phyloP scores from a whole-genome alignment of 2,888 invertebrate genomes.

The Andrena fulva region DNA sequence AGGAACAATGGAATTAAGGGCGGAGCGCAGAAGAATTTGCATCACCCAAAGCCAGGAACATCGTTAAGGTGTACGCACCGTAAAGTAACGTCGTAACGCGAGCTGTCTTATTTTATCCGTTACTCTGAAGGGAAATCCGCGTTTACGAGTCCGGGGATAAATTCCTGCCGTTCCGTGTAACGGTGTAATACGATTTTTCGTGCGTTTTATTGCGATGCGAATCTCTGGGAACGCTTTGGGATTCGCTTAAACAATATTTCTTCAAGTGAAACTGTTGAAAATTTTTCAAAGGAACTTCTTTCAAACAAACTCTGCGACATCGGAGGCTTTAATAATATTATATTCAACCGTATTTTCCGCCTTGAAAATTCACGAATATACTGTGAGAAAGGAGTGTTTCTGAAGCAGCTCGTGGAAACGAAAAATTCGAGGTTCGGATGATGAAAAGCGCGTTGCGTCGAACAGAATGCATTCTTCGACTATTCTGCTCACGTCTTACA shows the following conservation, averaged over 20 bases:
- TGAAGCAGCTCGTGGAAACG: too few relatives aligned
- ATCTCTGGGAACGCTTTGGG: background rate
- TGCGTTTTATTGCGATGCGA: background rate
- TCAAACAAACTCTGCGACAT: background rate
- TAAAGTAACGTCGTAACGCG: background rate
- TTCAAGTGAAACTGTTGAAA: background rate
- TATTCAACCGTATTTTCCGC: too few relatives aligned
- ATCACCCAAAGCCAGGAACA: constrained; percentile 11
- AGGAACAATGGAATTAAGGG: background rate
- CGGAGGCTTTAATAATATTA: too few relatives aligned
- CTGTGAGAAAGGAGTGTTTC: too few relatives aligned
- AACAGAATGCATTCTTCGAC: too few relatives aligned
- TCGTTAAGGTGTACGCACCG: background rate
- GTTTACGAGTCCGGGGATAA: background rate
- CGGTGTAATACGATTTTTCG: background rate
- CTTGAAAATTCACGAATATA: too few relatives aligned
- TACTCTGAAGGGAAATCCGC: background rate
- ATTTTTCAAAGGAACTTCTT: background rate
- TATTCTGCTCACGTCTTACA: too few relatives aligned
- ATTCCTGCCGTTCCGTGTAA: background rate
- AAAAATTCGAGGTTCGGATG: too few relatives aligned
- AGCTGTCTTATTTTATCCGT: constrained; percentile 17
- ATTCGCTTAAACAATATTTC: background rate
- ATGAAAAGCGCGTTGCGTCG: too few relatives aligned
- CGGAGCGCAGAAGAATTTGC: background rate